Base-by-base conservation (phyloP, 2,113 vertebrate genomes). In the Chloropsis cyanopogon region DNA sequence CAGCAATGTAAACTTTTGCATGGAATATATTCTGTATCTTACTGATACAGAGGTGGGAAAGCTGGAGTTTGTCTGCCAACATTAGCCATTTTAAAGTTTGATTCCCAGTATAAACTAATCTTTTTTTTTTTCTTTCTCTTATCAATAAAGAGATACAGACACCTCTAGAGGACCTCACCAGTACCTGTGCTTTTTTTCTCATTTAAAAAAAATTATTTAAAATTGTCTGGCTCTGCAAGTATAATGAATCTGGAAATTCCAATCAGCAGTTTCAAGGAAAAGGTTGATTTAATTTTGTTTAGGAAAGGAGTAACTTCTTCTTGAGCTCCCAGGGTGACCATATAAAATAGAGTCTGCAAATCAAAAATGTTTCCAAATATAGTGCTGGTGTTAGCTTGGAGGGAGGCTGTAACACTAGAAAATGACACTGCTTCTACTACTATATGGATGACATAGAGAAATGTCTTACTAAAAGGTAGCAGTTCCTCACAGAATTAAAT, bases 361-460 rank as follows among this genome's bases (percentile, higher is more conserved):
- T 94, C 64, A 77, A 79, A 94, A 95, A 44, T 5, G 1, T 92
- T 90, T 96, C 82, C 92, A 89, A 93, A 88, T 89, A 72, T 57
- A 96, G 28, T 31, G 66, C 54, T 84, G 52, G 39, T 82, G 4
- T 59, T 93, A 81, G 63, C 75, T 86, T 72, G 86, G 53, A 76
- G 33, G 46, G 50, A 95, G 70, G 25, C 71, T 84, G 50, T 77
- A 87, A 80, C 47, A 68, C 41, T 71, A 72, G 50, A 77, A 90
- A 60, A 83, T 60, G 69, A 65, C 41, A 66, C 14, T 41, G 46
- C 52, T 82, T 96, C 85, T 56, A 81, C 54, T 60, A 53, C 53
- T 52, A 4, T 50, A 50, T 50, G 68, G 35, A 64, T 88, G 37
- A n/a, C 60, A 54, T 42, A 91, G 60, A 22, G 61, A 82, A 94